Evolutionary conservation across 1,140 invertebrate genomes (phyloP), one percentile per base, ranked within the genome.

Genomic region (Ylistrum balloti): DNA sequence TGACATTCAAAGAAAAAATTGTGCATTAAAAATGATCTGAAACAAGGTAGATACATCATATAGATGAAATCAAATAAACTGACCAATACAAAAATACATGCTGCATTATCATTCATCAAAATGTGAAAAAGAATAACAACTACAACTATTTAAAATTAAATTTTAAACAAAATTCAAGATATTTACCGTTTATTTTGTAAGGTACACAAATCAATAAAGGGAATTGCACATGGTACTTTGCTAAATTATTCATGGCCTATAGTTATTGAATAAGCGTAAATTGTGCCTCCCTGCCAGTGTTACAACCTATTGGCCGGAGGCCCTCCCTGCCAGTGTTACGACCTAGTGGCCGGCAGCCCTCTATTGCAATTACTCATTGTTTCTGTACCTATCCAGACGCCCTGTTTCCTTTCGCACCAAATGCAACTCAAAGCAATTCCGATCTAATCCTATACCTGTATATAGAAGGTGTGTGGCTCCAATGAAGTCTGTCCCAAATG

Each of bases 231-330:
- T 45, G 10, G 41, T 45, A 45, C 41, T 45, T 45, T 45, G 41
- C 41, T 74, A 74, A 74, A 74, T 74, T 74, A 74, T 74, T 74
- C 56, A 74, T 74, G n/a, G 22, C n/a, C 56, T n/a, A 28, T 74
- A 11, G 41, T 74, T 74, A 28, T 74, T 74, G 56, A 74, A 28
- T 28, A 28, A 74, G 56, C 56, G 56, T 74, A 74, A 74, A 74
- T 74, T 74, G 56, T 11, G 22, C 56, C 56, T 74, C 56, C n/a
- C 56, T 74, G 56, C 56, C 56, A 28, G 9, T 28, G 22, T 74
- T 74, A 74, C n/a, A n/a, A 74, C 56, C 56, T 0, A 28, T 0
- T 74, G 56, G 56, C 17, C 20, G 56, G 1, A 5, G 56, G n/a
- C n/a, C 56, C 56, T 74, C 56, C n/a, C 56, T 74, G 56, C 56